Evolutionary conservation across 2,113 vertebrate genomes (phyloP), one percentile per base, ranked within the genome.

Genomic region (Microtus ochrogaster): DNA sequence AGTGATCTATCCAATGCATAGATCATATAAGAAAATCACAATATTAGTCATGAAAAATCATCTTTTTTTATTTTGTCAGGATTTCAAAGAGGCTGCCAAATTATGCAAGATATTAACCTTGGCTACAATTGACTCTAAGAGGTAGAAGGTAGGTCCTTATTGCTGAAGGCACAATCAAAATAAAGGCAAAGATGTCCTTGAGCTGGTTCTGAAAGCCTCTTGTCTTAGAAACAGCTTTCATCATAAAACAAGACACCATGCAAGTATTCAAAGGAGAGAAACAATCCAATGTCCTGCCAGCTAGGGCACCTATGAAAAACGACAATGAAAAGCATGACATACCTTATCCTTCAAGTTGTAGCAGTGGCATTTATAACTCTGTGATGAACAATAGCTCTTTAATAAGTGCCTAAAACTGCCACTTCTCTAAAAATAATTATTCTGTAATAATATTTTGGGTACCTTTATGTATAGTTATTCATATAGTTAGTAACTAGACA

Each of bases 331-430:
- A 24, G 49, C 9, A 82, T n/a, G 5, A 1, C 36, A 82, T 14
- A n/a, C 5, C 52, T 16, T 39, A 82, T 6, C 11, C 52, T 12
- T 14, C 39, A n/a, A 3, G 10, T 49, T 55, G 5, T 10, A n/a
- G 10, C 4, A 52, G 2, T 21, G 19, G 0, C 28, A 81, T 6
- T 1, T 19, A n/a, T 55, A 3, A 17, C 16, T 24, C 21, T 11
- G 5, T 22, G 3, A 33, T 81, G 5, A n/a, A 52, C 2, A 58
- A 79, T 5, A 81, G 19, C 4, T 55, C 47, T 13, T 58, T 58
- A 78, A 33, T 52, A 19, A 79, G 21, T 39, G 24, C 22, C 21
- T 14, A 39, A 26, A 39, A 61, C 22, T 39, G 11, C n/a, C 21
- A 61, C 52, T 39, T 39, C 52, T 39, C 21, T 58, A 26, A 61